Evolutionary conservation across 2,888 invertebrate species (phyloP).

Genomic region (Pyrgus malvae): DNA sequence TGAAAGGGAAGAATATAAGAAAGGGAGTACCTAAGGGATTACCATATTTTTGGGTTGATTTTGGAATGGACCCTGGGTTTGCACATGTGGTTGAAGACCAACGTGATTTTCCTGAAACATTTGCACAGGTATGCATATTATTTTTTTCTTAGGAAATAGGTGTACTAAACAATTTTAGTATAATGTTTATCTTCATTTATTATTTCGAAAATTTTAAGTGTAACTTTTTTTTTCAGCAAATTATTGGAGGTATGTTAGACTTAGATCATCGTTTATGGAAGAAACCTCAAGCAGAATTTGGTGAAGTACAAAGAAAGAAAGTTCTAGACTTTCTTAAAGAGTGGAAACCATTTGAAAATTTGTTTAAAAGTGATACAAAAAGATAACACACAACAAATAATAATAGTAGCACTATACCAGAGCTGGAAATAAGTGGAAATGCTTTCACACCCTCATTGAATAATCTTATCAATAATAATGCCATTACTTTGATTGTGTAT

Average conservation of each 20-base stretch:
- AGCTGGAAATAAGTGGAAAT: too few species aligned
- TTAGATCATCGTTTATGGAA: constrained; percentile 93
- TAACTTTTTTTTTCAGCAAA: constrained; percentile 84
- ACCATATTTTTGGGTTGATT: constrained; percentile 97
- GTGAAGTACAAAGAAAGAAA: constrained; percentile 89
- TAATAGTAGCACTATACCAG: background rate
- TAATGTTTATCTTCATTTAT: background rate
- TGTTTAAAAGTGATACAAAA: constrained; percentile 50
- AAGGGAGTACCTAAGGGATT: constrained; percentile 94
- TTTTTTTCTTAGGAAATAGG: too few species aligned
- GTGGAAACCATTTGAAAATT: constrained; percentile 86
- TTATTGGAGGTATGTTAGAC: constrained; percentile 97
- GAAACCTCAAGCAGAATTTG: constrained; percentile 88
- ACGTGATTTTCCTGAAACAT: constrained; percentile 90
- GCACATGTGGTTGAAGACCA: constrained; percentile 99
- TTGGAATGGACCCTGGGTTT: constrained; percentile 94
- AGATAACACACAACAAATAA: constrained; percentile 15
- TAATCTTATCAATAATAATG: too few species aligned
- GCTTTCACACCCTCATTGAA: too few species aligned
- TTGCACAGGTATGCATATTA: constrained; percentile 96
- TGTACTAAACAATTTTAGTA: too few species aligned
- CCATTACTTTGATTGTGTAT: too few species aligned
- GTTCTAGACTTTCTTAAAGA: constrained; percentile 86
- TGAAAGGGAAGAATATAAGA: constrained; percentile 86
- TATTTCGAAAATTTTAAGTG: constrained; percentile 17